Evolutionary conservation across 2,113 vertebrate species (phyloP).

Genomic region (Cyanocitta stelleri): DNA sequence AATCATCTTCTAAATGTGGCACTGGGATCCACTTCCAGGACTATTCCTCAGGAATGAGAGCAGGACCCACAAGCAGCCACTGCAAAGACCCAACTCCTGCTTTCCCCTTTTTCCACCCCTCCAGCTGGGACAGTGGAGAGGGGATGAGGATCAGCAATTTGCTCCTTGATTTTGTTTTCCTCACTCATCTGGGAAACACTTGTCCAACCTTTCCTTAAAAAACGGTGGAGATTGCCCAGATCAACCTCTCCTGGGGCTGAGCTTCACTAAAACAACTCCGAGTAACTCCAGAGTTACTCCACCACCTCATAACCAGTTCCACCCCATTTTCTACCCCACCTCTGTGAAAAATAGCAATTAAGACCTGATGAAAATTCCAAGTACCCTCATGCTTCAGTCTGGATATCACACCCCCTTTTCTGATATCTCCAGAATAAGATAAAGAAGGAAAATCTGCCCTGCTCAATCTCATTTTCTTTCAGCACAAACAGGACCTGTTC

Average conservation of each 20-base stretch:
- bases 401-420: neutral
- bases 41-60: neutral
- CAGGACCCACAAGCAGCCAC: neutral
- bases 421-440: neutral
- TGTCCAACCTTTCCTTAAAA: neutral
- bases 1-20: neutral
- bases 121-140: neutral
- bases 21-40: neutral
- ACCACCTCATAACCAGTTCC: neutral
- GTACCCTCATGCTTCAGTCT: neutral
- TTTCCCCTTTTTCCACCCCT: neutral
- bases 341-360: neutral
- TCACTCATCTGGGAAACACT: neutral
- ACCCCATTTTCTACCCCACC: neutral
- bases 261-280: neutral
- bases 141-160: neutral
- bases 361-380: neutral
- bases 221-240: neutral
- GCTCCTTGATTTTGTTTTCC: neutral
- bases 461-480: neutral
- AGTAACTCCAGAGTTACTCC: neutral
- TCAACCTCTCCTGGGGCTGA: neutral
- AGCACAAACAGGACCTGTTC: neutral
- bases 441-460: neutral
- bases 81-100: neutral